Evolutionary conservation across 2,113 vertebrate genomes (phyloP).

Genomic region (Engraulis encrasicolus): DNA sequence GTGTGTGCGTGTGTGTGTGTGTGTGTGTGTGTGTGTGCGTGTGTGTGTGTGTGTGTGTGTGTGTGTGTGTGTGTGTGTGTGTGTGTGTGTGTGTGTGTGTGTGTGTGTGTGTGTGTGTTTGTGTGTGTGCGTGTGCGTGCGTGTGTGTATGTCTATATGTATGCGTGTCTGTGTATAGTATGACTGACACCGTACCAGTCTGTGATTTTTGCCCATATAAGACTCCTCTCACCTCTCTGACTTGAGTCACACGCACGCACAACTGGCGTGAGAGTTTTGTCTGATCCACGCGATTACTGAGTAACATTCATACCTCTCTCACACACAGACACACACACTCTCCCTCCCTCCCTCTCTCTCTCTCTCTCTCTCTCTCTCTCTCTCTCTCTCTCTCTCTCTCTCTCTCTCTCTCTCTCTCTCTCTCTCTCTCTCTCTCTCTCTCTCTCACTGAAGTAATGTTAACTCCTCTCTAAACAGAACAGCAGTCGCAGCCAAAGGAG

Average conservation of each 20-base stretch:
- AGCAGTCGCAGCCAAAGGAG: slow-evolving; percentile 1
- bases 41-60: no score
- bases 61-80: no score
- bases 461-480: not conserved
- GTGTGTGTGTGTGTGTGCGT: no score
- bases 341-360: not conserved
- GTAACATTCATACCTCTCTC: slow-evolving; percentile 4
- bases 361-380: not conserved
- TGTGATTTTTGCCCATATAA: slow-evolving; percentile 5
- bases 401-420: not conserved
- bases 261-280: not conserved
- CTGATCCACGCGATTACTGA: not conserved
- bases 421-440: not conserved
- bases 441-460: not conserved
- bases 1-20: not conserved
- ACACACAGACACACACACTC: no score
- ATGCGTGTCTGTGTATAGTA: no score
- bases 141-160: no score
- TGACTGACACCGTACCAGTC: not conserved
- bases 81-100: no score
- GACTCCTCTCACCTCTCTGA: slow-evolving; percentile 20
- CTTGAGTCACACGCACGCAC: not conserved
- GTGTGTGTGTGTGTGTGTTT: no score
- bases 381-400: not conserved
- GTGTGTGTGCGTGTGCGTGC: no score